phyloP scores from a whole-genome alignment of 2,797 vertebrate species.

The Leuciscus waleckii region DNA sequence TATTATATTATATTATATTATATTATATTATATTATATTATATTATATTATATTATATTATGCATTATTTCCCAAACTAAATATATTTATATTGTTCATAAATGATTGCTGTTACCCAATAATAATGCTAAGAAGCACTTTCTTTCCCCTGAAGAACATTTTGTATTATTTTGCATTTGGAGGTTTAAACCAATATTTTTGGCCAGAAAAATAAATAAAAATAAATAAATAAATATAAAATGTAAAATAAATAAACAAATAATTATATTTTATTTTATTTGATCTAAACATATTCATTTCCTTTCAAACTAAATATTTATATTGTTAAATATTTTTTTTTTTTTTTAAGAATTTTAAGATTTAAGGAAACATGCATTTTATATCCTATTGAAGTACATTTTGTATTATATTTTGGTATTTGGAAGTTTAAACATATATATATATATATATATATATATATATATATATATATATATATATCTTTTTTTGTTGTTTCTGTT shows the following conservation, averaged over 20 bases:
- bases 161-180: not conserved
- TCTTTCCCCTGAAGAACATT: not conserved
- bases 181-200: not conserved
- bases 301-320: not conserved
- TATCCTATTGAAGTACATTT: not conserved
- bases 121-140: not conserved
- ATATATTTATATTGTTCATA: not conserved
- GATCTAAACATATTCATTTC: not conserved
- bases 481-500: too few species aligned
- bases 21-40: not conserved
- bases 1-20: not conserved
- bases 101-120: not conserved
- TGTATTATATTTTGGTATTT: not conserved
- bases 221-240: not conserved
- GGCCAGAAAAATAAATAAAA: too few species aligned
- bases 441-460: not conserved
- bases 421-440: not conserved
- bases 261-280: not conserved
- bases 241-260: not conserved
- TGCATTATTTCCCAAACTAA: not conserved
- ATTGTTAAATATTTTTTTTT: rapidly evolving
- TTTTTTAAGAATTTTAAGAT: not conserved
- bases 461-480: too few species aligned
- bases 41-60: not conserved
- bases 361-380: not conserved